Base-by-base conservation (phyloP, 2,888 invertebrate genomes). In the Eupithecia centaureata region DNA sequence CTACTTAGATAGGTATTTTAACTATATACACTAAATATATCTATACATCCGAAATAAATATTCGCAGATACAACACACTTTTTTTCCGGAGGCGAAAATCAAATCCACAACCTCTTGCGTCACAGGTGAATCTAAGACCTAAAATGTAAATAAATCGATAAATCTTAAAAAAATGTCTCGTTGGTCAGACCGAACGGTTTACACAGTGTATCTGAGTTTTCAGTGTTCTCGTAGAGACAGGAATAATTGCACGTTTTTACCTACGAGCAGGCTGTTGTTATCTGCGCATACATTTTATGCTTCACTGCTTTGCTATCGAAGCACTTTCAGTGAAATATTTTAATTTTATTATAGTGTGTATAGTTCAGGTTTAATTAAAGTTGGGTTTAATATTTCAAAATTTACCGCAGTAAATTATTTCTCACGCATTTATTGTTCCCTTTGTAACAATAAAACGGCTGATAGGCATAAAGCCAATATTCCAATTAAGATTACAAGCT, bases 231-330 rank as follows among this genome's bases (percentile, higher is more conserved):
- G 32, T 12, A 8, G 32, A 18, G 22, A 28, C 10, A 30, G 30
- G 32, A 57, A 30, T 57, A 33, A 57, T 57, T 57, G 32, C 22
- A 57, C 32, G 32, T 32, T 57, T 57, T 57, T 57, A 32, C 57
- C 22, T 47, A 47, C 22, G 22, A 22, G 22, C 18, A 33, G 18
- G 13, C 18, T 57, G 57, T 22, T 33, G 32, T 18, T 57, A 57
- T 57, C 32, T 32, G 18, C 5, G 57, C 18, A 18, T 57, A 22
- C 32, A 13, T 12, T 27, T n/a, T 56, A 32, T 51, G 30, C 18
- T n/a, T 13, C 22, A 18, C 32, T 32, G 57, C 22, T 12, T 30
- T 22, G 18, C 32, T 30, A n/a, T 57, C 18, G 8, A 22, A 30
- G 5, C 12, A n/a, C 57, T 30, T 33, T 32, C 1, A 22, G 5